Percentiles rank a stretch among this genome's conserved stretches.
phyloP scores from a whole-genome alignment of 2,113 vertebrate genomes.

The Bos taurus region DNA sequence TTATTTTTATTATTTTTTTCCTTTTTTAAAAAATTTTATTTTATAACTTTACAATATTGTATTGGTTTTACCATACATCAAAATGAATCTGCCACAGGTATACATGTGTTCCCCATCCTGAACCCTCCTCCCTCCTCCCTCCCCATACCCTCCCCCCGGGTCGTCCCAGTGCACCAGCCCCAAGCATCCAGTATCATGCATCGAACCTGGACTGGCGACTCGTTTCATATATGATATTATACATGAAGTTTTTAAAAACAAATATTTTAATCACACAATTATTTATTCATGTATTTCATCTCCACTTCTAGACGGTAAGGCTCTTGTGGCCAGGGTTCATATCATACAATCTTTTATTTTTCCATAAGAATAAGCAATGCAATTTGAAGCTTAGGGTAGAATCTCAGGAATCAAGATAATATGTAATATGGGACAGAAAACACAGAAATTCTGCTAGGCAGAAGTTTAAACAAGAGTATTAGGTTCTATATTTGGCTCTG shows the following conservation, averaged over 20 bases:
- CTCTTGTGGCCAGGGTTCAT: background rate
- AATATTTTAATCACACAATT: background rate
- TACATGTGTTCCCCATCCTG: too few species aligned
- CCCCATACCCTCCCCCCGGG: too few species aligned
- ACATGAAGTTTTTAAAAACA: background rate
- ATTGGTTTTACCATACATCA: too few species aligned
- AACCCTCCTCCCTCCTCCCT: too few species aligned
- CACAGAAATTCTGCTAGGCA: background rate
- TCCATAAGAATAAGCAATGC: background rate
- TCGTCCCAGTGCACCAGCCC: too few species aligned
- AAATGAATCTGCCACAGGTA: too few species aligned
- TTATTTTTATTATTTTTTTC: too few species aligned
- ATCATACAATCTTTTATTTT: background rate
- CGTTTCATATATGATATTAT: too few species aligned
- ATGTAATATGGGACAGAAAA: background rate
- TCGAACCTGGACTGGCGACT: too few species aligned
- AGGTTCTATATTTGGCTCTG: background rate
- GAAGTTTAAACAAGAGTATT: background rate
- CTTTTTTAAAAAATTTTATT: too few species aligned
- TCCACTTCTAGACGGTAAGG: background rate
- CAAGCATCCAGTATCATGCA: too few species aligned
- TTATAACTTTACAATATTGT: too few species aligned
- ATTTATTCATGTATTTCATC: background rate
- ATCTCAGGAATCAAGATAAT: background rate
- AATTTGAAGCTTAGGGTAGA: background rate